These are phyloP conservation scores for Nezara viridula DNA, from an alignment of 2,888 invertebrate genomes.

Conservation along the genomic window DNA sequence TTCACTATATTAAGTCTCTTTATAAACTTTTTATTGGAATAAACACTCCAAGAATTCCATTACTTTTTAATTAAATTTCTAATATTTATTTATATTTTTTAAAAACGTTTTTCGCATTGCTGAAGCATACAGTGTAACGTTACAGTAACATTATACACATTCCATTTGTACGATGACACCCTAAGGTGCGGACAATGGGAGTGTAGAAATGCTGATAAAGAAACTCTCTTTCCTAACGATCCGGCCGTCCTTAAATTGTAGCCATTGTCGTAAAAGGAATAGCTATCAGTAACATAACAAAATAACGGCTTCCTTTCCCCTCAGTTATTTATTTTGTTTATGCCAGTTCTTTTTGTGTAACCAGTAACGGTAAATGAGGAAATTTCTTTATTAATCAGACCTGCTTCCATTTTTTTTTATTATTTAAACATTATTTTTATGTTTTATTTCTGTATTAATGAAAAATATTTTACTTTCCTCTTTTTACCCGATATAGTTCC, in stretches of 20 bases:
- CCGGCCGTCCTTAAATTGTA: neutral
- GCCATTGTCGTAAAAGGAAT: neutral
- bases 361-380: neutral
- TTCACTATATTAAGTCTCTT: no score
- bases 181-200: neutral
- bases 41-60: no score
- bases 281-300: constrained; percentile 17
- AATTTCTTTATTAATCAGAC: neutral
- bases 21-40: no score
- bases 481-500: no score
- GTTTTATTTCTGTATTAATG: no score
- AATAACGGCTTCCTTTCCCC: neutral
- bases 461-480: no score
- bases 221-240: constrained; percentile 7
- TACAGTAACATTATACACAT: neutral
- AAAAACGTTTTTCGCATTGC: no score
- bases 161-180: neutral
- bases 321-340: constrained; percentile 1
- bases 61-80: no score
- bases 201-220: constrained; percentile 22
- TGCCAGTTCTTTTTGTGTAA: neutral
- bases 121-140: neutral
- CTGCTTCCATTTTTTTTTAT: neutral
- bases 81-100: no score
- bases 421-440: no score